Evolutionary conservation across 2,888 invertebrate genomes (phyloP), one percentile per base, ranked within the genome.

Genomic region (Caenorhabditis macrosperma): DNA sequence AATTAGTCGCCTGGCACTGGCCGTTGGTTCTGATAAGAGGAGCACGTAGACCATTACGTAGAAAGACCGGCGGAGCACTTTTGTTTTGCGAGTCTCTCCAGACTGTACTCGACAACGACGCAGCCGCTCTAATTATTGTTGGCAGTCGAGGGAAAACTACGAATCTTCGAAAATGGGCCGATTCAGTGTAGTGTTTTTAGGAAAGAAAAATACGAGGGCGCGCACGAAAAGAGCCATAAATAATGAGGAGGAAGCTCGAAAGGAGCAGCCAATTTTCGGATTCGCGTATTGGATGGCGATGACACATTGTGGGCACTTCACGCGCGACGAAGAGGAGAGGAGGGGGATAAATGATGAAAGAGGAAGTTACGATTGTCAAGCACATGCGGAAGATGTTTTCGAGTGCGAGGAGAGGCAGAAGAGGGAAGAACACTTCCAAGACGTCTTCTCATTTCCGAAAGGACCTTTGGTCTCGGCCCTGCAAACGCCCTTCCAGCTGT

Each of bases 221-320:
- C 9, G 50, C 59, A 41, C 28, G 33, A 60, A 69, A 41, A n/a
- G 57, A 61, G 69, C 44, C 69, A 61, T 71, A 54, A 60, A 71
- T 54, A 71, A 71, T 55, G 71, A 63, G 69, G 30, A 17, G 22
- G 24, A 22, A 55, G 33, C 26, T 12, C 1, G 52, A 15, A n/a
- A 26, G 26, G 26, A 24, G 67, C 24, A 52, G 63, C 64, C 72
- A 63, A 63, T 72, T 72, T 63, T n/a, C 46, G 61, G 72, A 72
- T 55, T 72, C 63, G 38, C n/a, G n/a, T 50, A 50, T 44, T 61
- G 33, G 33, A 52, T 52, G 28, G 48, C 17, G 38, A 30, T 61
- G 54, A 61, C 61, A 64, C 63, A 48, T 54, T 26, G 26, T 15
- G 50, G 50, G 22, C 20, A 22, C 50, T 26, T 17, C 20, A 46